Percentiles rank a stretch among this genome's conserved stretches.
Conservation (phyloP, 2,888 invertebrate genomes). For the Eledona agricola region DNA sequence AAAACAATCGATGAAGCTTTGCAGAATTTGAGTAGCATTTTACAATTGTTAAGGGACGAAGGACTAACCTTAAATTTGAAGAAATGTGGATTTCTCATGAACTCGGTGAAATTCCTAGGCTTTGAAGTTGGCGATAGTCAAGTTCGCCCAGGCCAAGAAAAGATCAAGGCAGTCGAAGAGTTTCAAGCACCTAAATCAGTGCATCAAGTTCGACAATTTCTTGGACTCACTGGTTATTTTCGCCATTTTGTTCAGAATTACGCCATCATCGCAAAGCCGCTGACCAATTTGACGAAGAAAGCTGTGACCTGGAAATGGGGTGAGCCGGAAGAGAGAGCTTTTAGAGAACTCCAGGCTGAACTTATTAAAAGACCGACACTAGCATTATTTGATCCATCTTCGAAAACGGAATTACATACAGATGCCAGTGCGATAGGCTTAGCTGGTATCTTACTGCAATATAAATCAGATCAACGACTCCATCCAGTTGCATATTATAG, state of each 20-base stretch:
- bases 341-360: slow-evolving; percentile 31
- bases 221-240: slow-evolving; percentile 50
- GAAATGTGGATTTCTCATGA: slow-evolving; percentile 35
- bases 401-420: slow-evolving; percentile 48
- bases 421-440: slow-evolving; percentile 47
- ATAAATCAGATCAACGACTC: slow-evolving; percentile 2
- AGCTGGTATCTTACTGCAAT: slow-evolving; percentile 48
- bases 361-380: slow-evolving; percentile 37
- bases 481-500: slow-evolving; percentile 28
- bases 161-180: slow-evolving; percentile 44
- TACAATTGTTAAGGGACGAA: slow-evolving; percentile 32
- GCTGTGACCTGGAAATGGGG: slow-evolving; percentile 32
- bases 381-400: slow-evolving; percentile 39
- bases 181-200: slow-evolving; percentile 45
- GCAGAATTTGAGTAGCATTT: slow-evolving; percentile 17
- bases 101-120: slow-evolving; percentile 32
- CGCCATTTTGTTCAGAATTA: slow-evolving; percentile 48
- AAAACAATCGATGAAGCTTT: slow-evolving; percentile 26
- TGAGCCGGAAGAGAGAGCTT: slow-evolving; percentile 33
- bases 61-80: slow-evolving; percentile 35
- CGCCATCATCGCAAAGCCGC: slow-evolving; percentile 43
- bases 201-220: slow-evolving; percentile 45
- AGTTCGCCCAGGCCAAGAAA: slow-evolving; percentile 41
- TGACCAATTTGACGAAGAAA: slow-evolving; percentile 42
- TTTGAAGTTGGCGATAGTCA: slow-evolving; percentile 35